Conservation (phyloP, 2,797 vertebrate species). For the Danio aesculapii region DNA sequence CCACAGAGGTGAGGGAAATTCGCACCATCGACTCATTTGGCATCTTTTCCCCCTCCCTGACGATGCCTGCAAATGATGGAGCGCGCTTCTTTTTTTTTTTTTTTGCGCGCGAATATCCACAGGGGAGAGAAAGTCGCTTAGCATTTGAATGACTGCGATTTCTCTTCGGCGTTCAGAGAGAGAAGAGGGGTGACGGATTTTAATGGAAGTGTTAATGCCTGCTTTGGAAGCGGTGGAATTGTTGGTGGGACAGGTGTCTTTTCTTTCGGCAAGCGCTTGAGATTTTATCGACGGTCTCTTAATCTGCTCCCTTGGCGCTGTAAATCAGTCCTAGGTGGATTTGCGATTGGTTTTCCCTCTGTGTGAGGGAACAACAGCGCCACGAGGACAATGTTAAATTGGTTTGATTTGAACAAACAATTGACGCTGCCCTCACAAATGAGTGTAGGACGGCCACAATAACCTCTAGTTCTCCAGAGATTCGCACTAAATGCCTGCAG, state of each 20-base stretch:
- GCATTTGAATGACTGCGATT: constrained; percentile 80
- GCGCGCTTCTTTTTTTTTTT: constrained; percentile 57
- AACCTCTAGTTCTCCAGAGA: constrained; percentile 65
- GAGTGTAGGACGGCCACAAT: constrained; percentile 54
- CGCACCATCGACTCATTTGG: constrained; percentile 47
- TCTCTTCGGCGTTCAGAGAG: constrained; percentile 67
- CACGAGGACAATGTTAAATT: constrained; percentile 62
- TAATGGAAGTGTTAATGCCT: constrained; percentile 80
- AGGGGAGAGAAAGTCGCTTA: constrained; percentile 76
- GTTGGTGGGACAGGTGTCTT: constrained; percentile 69
- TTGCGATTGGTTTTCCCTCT: constrained; percentile 55
- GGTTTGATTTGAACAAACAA: constrained; percentile 65
- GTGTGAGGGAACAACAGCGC: constrained; percentile 45
- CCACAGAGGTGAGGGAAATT: constrained; percentile 62
- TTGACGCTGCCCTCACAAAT: constrained; percentile 59
- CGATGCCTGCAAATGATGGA: constrained; percentile 67
- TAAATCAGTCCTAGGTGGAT: constrained; percentile 69
- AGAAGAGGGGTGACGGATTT: constrained; percentile 75
- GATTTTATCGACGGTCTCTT: constrained; percentile 69
- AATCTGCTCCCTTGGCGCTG: constrained; percentile 60
- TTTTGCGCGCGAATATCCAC: constrained; percentile 71
- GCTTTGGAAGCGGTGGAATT: constrained; percentile 75
- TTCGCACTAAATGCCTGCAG: constrained; percentile 60
- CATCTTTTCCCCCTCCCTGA: constrained; percentile 54
- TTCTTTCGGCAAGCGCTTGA: constrained; percentile 59